Evolutionary conservation across 1,140 invertebrate genomes (phyloP).

Genomic region (Theocolax elegans): DNA sequence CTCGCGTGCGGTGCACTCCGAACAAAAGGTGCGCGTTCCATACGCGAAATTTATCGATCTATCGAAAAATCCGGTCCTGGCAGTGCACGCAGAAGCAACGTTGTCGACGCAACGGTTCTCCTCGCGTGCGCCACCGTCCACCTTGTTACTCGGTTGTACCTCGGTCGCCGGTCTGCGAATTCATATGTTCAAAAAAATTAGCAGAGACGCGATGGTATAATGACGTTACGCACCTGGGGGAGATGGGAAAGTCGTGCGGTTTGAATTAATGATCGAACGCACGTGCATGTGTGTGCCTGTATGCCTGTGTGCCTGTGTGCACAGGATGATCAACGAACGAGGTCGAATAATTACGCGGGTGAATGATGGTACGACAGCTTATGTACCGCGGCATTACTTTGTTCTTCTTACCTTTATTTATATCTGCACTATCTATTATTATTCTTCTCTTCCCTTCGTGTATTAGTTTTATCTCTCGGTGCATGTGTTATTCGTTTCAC

Average conservation of each 20-base stretch:
- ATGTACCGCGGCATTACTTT: too few species aligned
- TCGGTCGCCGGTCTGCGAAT: too few species aligned
- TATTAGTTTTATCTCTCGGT: too few species aligned
- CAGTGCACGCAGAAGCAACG: neutral
- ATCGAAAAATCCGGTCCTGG: slow-evolving; percentile 36
- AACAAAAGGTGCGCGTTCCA: slow-evolving; percentile 50
- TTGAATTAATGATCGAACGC: slow-evolving; percentile 22
- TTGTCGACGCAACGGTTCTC: neutral
- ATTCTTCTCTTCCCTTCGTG: too few species aligned
- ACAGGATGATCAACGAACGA: slow-evolving; percentile 18
- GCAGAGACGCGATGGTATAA: slow-evolving; percentile 3
- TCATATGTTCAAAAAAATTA: neutral
- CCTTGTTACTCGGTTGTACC: too few species aligned
- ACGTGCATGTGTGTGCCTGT: too few species aligned
- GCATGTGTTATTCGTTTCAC: too few species aligned
- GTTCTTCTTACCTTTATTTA: too few species aligned
- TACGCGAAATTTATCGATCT: slow-evolving; percentile 42
- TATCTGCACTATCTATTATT: too few species aligned
- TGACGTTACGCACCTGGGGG: neutral
- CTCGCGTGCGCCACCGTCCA: neutral
- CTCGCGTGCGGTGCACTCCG: slow-evolving; percentile 13
- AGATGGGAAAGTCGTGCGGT: slow-evolving; percentile 4
- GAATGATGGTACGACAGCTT: slow-evolving; percentile 9
- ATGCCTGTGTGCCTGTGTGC: too few species aligned
- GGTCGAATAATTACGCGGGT: slow-evolving; percentile 9